Evolutionary conservation across 2,797 vertebrate species (phyloP).

Genomic region (Bucorvus abyssinicus): DNA sequence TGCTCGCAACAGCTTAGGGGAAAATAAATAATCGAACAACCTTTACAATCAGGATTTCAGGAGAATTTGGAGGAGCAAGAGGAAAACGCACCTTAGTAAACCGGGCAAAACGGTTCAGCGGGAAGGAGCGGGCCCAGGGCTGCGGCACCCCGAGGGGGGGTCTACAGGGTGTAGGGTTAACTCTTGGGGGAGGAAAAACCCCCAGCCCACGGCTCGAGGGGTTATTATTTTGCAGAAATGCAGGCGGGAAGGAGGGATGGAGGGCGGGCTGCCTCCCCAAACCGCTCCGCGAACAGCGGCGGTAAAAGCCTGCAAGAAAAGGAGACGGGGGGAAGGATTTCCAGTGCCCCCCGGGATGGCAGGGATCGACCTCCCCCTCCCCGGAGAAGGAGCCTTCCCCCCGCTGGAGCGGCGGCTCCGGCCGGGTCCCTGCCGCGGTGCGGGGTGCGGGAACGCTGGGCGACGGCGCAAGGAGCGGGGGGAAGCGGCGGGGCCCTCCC

Average conservation of each 20-base stretch:
- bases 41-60: not conserved
- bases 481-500: not conserved
- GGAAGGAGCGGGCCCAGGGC: not conserved
- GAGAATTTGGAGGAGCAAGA: not conserved
- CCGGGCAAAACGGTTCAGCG: not conserved
- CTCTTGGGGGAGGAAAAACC: accelerated
- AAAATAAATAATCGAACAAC: not conserved
- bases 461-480: not conserved
- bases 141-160: not conserved
- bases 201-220: not conserved
- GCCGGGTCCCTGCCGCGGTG: not conserved
- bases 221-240: not conserved
- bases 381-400: not conserved
- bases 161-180: not conserved
- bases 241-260: not conserved
- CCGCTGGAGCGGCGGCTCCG: no score
- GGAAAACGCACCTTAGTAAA: not conserved
- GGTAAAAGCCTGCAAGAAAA: not conserved
- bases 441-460: not conserved
- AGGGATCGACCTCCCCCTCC: not conserved
- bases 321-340: not conserved
- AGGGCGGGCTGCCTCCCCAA: not conserved
- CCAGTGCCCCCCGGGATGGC: not conserved
- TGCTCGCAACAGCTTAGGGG: not conserved
- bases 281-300: not conserved